These are phyloP conservation scores for Tanytarsus gracilentus DNA, from an alignment of 2,888 invertebrate genomes.

Conservation along the genomic window DNA sequence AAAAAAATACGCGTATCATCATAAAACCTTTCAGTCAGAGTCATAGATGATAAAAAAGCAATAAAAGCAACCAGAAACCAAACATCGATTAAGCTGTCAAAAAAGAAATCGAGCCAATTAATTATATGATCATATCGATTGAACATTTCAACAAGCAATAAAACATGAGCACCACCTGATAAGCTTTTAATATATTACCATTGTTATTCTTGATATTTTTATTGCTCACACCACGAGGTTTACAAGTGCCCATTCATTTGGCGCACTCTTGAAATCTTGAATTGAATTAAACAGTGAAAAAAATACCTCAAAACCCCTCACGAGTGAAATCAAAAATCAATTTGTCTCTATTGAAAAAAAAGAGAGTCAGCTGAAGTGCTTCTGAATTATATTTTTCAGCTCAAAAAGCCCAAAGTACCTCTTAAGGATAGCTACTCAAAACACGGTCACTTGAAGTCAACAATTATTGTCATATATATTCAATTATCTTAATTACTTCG, in stretches of 20 bases:
- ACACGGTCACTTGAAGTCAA: background rate
- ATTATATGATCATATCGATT: conserved; percentile 1
- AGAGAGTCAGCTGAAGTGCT: conserved; percentile 3
- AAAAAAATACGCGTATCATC: too few species aligned
- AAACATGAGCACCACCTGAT: background rate
- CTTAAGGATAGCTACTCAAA: background rate
- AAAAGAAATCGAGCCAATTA: background rate
- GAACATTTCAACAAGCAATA: conserved; percentile 6
- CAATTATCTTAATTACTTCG: background rate
- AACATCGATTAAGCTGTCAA: conserved; percentile 8
- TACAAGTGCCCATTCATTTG: background rate
- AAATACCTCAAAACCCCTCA: background rate
- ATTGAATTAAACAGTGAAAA: background rate
- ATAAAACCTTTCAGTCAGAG: too few species aligned
- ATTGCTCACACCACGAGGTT: background rate
- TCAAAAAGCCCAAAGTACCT: conserved; percentile 3
- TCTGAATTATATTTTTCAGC: too few species aligned
- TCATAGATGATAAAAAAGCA: background rate
- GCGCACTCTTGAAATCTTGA: too few species aligned
- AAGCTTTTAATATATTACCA: background rate
- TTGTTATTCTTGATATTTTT: background rate
- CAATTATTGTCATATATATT: background rate
- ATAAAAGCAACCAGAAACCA: background rate
- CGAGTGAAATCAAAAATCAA: conserved; percentile 12
- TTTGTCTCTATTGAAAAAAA: conserved; percentile 9